Percentiles rank a stretch among this genome's conserved stretches.
phyloP scores from a whole-genome alignment of 2,888 invertebrate genomes.

The Thymelicus sylvestris region DNA sequence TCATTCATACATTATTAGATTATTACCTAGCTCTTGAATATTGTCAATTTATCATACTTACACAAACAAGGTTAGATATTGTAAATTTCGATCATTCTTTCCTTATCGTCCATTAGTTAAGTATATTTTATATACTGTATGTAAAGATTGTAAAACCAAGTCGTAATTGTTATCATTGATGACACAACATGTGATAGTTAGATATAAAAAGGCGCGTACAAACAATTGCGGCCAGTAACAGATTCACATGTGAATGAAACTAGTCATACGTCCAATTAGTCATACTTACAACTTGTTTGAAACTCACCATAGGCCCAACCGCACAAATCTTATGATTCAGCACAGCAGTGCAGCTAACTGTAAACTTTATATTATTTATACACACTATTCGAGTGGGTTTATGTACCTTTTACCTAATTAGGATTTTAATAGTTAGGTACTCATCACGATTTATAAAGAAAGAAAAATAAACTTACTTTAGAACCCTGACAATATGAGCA shows the following conservation, averaged over 20 bases:
- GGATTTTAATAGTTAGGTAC: constrained; percentile 22
- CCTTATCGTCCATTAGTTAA: constrained; percentile 29
- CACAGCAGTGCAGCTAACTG: constrained; percentile 44
- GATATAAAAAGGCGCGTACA: constrained; percentile 45
- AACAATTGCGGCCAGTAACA: constrained; percentile 48
- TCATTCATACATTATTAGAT: too few species aligned
- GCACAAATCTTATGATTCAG: constrained; percentile 56
- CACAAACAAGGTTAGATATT: neutral
- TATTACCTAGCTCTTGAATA: too few species aligned
- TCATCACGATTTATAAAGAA: constrained; percentile 24
- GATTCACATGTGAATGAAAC: constrained; percentile 70
- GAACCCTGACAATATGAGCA: too few species aligned
- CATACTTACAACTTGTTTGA: constrained; percentile 25
- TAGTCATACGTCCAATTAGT: constrained; percentile 69
- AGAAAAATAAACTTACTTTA: constrained; percentile 7
- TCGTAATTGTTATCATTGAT: constrained; percentile 50
- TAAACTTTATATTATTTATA: constrained; percentile 6
- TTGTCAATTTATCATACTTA: too few species aligned
- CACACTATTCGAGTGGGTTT: too few species aligned
- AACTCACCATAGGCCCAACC: constrained; percentile 51
- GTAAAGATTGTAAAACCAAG: neutral
- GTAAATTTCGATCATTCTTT: constrained; percentile 24
- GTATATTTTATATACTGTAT: too few species aligned
- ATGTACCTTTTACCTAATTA: constrained; percentile 18
- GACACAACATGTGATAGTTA: constrained; percentile 45